A percentile compares a stretch with the other conserved stretches of the same genome.
phyloP scores from a whole-genome alignment of 2,113 vertebrate species.

The Microcebus ravelobensis region DNA sequence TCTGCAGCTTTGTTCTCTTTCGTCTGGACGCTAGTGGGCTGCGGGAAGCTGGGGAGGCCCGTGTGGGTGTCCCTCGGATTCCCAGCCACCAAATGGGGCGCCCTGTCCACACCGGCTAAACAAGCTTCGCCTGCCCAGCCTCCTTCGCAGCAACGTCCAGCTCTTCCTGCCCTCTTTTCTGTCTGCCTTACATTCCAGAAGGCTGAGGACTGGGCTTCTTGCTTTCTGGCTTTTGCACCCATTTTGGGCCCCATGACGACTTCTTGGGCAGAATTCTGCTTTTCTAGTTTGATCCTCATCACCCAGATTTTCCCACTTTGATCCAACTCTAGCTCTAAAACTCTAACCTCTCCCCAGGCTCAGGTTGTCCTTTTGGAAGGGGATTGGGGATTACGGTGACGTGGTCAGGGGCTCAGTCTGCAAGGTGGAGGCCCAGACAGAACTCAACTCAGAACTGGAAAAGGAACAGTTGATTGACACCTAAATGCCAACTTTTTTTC shows the following conservation, averaged over 20 bases:
- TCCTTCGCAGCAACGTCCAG: rapidly evolving
- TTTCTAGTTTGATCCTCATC: neutral
- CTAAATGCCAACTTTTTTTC: neutral
- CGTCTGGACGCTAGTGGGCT: neutral
- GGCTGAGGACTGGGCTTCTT: neutral
- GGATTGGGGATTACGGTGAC: rapidly evolving
- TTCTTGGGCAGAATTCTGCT: neutral
- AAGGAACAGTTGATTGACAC: neutral
- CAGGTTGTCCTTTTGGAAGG: neutral
- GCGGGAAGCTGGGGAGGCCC: neutral
- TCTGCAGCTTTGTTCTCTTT: neutral
- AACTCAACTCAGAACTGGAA: neutral
- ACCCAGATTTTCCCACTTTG: neutral
- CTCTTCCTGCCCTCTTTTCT: neutral
- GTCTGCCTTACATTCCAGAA: neutral
- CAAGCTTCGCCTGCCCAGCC: no score
- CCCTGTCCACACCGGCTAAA: neutral
- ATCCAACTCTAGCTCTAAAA: neutral
- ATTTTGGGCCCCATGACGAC: neutral
- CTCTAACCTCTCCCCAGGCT: neutral
- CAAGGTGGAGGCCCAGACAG: neutral
- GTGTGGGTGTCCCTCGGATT: neutral
- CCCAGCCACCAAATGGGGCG: neutral
- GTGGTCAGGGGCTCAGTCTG: neutral
- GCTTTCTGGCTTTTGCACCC: neutral